phyloP scores from a whole-genome alignment of 2,888 invertebrate species.

The Tachina fera region DNA sequence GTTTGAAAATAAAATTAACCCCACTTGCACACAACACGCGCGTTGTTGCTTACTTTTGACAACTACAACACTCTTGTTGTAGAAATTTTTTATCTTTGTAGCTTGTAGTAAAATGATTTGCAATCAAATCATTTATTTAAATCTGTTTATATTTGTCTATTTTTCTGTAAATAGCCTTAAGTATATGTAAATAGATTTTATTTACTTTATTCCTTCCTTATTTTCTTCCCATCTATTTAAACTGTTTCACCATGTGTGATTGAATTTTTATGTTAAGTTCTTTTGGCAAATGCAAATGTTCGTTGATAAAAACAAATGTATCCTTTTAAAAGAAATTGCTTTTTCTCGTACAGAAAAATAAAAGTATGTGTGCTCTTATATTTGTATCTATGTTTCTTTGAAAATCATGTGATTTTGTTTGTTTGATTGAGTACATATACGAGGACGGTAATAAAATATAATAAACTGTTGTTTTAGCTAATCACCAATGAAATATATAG shows the following conservation, averaged over 20 bases:
- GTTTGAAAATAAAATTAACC: constrained; percentile 60
- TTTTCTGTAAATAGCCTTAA: constrained; percentile 67
- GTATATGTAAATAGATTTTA: constrained; percentile 61
- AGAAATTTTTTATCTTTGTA: neutral
- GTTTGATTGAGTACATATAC: no score
- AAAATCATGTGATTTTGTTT: no score
- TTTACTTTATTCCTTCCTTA: constrained; percentile 33
- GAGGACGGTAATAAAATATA: no score
- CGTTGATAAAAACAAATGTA: neutral
- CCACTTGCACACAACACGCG: neutral
- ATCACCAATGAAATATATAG: no score
- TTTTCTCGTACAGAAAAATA: no score
- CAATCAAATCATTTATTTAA: constrained; percentile 71
- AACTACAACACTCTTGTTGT: neutral
- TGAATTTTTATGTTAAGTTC: neutral
- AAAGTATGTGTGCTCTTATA: neutral
- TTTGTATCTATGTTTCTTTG: neutral
- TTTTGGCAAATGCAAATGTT: constrained; percentile 31
- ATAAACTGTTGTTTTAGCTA: no score
- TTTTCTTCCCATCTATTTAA: constrained; percentile 16
- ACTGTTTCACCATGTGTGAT: neutral
- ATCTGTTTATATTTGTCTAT: constrained; percentile 62
- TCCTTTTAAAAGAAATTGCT: neutral
- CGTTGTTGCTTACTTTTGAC: neutral
- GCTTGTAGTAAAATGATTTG: constrained; percentile 66